These are phyloP conservation scores for Chaunax sp. DNA, from an alignment of 2,797 vertebrate species.

Conservation along the genomic window DNA sequence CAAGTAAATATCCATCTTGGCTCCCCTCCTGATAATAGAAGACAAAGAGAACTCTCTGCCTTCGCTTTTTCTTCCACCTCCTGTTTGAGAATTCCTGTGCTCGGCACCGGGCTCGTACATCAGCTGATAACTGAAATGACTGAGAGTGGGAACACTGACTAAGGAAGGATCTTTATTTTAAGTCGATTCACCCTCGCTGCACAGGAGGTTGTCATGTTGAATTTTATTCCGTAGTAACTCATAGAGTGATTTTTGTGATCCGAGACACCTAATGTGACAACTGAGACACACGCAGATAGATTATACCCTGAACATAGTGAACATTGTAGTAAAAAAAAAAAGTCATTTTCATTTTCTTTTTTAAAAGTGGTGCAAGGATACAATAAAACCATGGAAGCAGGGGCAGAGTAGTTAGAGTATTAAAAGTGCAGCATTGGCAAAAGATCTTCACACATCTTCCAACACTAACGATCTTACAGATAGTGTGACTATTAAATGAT, in stretches of 20 bases:
- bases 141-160: slow-evolving; percentile 52
- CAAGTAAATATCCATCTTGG: slow-evolving; percentile 76
- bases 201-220: slow-evolving; percentile 56
- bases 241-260: slow-evolving; percentile 47
- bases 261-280: slow-evolving; percentile 45
- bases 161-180: slow-evolving; percentile 63
- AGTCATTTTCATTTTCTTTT: slow-evolving; percentile 21
- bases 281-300: slow-evolving; percentile 35
- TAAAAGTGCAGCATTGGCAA: neutral
- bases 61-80: slow-evolving; percentile 60
- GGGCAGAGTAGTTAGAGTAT: neutral
- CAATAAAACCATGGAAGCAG: slow-evolving; percentile 25
- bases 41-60: slow-evolving; percentile 62
- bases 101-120: slow-evolving; percentile 55
- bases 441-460: neutral
- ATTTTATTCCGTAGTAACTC: slow-evolving; percentile 58
- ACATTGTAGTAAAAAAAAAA: slow-evolving; percentile 15
- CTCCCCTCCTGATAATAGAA: slow-evolving; percentile 60
- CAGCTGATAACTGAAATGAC: slow-evolving; percentile 66
- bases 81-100: slow-evolving; percentile 55
- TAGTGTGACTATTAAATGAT: neutral
- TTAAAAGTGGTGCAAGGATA: slow-evolving; percentile 4
- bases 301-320: slow-evolving; percentile 29
- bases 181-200: slow-evolving; percentile 51
- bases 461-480: neutral